Evolutionary conservation across 2,888 invertebrate species (phyloP).

Genomic region (Chrysolina americana): DNA sequence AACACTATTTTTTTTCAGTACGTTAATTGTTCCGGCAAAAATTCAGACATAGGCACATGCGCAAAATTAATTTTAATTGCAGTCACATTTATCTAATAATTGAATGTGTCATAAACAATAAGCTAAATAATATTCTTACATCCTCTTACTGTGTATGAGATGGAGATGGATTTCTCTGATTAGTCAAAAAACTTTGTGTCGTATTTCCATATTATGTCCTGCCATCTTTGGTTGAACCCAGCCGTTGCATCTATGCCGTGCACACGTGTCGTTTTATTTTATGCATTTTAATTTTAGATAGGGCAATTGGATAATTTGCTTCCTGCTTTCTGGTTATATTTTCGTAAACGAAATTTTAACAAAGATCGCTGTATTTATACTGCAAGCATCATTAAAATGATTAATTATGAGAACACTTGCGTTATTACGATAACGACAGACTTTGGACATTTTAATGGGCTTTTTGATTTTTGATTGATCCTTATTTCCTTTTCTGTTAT

Average conservation of each 20-base stretch:
- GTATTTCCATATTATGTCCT: neutral
- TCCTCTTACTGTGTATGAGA: too few relatives aligned
- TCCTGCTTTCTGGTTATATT: slow-evolving; percentile 30
- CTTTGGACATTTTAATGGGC: neutral
- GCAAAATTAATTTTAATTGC: too few relatives aligned
- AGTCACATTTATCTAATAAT: too few relatives aligned
- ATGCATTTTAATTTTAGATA: slow-evolving; percentile 33
- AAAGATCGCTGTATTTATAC: slow-evolving; percentile 25
- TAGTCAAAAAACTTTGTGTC: neutral
- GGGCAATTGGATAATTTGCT: slow-evolving; percentile 30
- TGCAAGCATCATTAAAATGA: slow-evolving; percentile 19
- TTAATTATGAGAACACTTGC: slow-evolving; percentile 7
- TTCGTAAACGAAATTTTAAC: slow-evolving; percentile 21
- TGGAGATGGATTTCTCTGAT: neutral
- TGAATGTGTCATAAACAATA: too few relatives aligned
- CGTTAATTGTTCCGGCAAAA: too few relatives aligned
- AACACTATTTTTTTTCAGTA: too few relatives aligned
- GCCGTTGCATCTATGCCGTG: neutral
- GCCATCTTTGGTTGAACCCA: neutral
- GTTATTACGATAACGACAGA: neutral
- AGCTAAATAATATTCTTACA: too few relatives aligned
- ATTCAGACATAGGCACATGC: too few relatives aligned
- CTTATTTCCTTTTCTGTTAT: neutral
- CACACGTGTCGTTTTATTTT: slow-evolving; percentile 19
- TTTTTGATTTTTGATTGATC: slow-evolving; percentile 5